phyloP scores from a whole-genome alignment of 2,888 invertebrate species.

The Sialis lutaria region DNA sequence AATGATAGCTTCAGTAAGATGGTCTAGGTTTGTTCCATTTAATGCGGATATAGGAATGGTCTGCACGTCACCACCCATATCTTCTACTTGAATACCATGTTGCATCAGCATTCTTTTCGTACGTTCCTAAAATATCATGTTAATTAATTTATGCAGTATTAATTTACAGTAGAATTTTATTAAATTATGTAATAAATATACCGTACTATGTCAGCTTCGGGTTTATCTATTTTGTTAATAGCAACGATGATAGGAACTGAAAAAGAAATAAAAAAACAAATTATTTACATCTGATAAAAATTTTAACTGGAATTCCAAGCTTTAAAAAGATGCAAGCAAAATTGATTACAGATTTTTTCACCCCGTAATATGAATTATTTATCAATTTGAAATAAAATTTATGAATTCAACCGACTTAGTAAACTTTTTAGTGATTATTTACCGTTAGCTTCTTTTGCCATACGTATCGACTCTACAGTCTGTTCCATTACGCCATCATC shows the following conservation, averaged over 20 bases:
- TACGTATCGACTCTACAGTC: constrained; percentile 77
- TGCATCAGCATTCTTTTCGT: constrained; percentile 58
- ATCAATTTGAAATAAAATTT: background rate
- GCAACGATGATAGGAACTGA: constrained; percentile 90
- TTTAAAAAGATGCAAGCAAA: too few species aligned
- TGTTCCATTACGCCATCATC: constrained; percentile 99
- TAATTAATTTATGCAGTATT: too few species aligned
- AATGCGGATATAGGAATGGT: constrained; percentile 83
- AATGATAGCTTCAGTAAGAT: constrained; percentile 66
- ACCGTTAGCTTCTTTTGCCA: constrained; percentile 66
- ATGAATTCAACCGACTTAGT: too few species aligned
- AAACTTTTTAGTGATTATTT: constrained; percentile 7
- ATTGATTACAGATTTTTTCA: too few species aligned
- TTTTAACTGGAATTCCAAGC: background rate
- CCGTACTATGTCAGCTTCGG: constrained; percentile 71
- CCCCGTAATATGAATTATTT: too few species aligned
- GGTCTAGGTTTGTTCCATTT: constrained; percentile 57
- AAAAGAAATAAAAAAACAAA: constrained; percentile 19
- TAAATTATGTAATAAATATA: background rate
- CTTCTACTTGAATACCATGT: constrained; percentile 70
- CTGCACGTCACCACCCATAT: constrained; percentile 82
- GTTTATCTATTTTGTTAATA: constrained; percentile 95
- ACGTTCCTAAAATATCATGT: constrained; percentile 35
- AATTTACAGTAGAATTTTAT: too few species aligned
- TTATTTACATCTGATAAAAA: background rate